These are phyloP conservation scores for Catalaphyllia jardinei DNA, from an alignment of 64 coral and sea anemone species.

Conservation along the genomic window DNA sequence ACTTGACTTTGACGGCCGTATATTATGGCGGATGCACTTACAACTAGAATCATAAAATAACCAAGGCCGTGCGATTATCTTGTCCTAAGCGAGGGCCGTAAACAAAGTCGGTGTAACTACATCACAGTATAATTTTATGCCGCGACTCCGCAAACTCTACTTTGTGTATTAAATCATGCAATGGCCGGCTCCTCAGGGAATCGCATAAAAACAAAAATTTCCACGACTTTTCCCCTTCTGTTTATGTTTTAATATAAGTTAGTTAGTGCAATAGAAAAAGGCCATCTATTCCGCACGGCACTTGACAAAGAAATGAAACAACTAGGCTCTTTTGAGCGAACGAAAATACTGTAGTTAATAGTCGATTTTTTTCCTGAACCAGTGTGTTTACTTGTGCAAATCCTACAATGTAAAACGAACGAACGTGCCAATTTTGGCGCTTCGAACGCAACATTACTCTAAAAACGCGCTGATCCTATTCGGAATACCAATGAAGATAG, in stretches of 20 bases:
- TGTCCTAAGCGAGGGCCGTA: background rate
- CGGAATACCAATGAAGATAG: background rate
- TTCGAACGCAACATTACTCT: background rate
- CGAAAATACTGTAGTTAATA: background rate
- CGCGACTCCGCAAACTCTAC: background rate
- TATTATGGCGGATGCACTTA: background rate
- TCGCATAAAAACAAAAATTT: slow-evolving; percentile 16
- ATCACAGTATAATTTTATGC: background rate
- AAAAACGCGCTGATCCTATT: background rate
- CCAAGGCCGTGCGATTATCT: background rate
- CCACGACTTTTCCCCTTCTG: background rate
- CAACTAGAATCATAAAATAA: background rate
- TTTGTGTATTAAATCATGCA: background rate
- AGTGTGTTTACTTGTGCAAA: slow-evolving; percentile 14
- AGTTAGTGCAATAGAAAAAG: background rate
- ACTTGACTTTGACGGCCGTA: slow-evolving; percentile 4
- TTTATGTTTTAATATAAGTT: background rate
- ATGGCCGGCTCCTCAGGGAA: slow-evolving; percentile 3
- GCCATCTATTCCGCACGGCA: background rate
- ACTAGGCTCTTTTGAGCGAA: background rate
- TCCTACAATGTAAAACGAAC: background rate
- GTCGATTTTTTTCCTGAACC: slow-evolving; percentile 6
- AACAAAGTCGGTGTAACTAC: background rate
- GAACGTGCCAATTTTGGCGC: slow-evolving; percentile 18
- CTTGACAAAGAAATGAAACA: background rate